phyloP scores from a whole-genome alignment of 37 sponge, comb jelly and placozoan genomes.

The Geodia barretti region DNA sequence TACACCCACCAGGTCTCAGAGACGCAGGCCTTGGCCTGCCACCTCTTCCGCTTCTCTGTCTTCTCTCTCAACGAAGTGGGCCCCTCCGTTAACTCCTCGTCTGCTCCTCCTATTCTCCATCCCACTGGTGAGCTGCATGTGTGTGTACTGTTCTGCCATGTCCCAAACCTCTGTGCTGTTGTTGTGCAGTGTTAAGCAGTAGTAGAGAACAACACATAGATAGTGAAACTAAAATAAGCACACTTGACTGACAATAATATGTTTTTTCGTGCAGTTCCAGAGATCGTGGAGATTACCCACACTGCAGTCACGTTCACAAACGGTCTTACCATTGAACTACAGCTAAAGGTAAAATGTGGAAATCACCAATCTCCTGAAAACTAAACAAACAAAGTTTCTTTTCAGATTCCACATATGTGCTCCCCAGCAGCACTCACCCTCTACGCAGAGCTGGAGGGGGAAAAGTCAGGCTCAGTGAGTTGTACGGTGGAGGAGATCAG shows the following conservation, averaged over 20 bases:
- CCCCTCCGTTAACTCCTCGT: neutral
- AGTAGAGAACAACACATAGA: no score
- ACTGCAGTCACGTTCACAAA: neutral
- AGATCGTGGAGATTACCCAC: neutral
- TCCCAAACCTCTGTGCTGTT: neutral
- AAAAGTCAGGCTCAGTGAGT: no score
- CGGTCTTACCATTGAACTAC: neutral
- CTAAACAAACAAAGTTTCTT: no score
- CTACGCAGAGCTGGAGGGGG: neutral
- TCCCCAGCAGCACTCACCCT: no score
- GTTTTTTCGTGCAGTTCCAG: neutral
- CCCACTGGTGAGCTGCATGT: neutral
- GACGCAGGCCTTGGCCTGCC: neutral
- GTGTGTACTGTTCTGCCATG: no score
- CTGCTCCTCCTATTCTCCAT: neutral
- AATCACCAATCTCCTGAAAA: no score
- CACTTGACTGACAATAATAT: no score
- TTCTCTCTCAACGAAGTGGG: neutral
- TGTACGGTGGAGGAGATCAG: no score
- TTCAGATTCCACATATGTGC: no score
- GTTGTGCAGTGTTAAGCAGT: neutral
- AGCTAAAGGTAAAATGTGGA: neutral
- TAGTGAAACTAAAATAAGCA: no score
- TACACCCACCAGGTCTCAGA: neutral
- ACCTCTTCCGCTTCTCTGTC: neutral